Evolutionary conservation across 2,888 invertebrate genomes (phyloP).

Genomic region (Bombylius major): DNA sequence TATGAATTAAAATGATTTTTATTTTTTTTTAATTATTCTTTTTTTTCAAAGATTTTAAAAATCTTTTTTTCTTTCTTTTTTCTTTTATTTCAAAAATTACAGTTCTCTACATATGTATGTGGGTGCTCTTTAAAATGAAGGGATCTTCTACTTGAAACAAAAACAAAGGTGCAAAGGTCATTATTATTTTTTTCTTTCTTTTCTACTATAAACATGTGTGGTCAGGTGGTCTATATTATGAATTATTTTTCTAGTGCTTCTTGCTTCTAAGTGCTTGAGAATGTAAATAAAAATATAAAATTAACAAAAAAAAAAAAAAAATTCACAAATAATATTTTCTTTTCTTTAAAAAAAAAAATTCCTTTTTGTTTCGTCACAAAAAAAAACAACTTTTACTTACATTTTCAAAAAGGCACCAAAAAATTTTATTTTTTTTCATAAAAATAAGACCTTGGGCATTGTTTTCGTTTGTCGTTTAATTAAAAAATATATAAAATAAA

Average conservation of each 20-base stretch:
- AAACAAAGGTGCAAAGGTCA: no score
- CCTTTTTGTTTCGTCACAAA: not conserved
- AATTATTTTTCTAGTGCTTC: no score
- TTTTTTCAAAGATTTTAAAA: not conserved
- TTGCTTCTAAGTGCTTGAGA: not conserved
- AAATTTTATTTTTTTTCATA: constrained; percentile 5
- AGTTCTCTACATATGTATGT: no score
- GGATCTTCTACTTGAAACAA: no score
- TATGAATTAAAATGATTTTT: not conserved
- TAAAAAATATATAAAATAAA: no score
- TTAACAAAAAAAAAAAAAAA: not conserved
- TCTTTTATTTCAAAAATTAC: no score
- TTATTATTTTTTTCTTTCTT: no score
- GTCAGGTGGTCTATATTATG: not conserved
- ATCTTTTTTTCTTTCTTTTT: no score
- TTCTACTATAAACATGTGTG: no score
- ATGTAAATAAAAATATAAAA: not conserved
- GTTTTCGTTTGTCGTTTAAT: not conserved
- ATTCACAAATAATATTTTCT: not conserved
- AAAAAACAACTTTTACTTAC: constrained; percentile 2
- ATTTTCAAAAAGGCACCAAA: constrained; percentile 5
- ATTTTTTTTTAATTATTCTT: not conserved
- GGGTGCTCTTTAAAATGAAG: no score
- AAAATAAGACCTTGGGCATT: constrained; percentile 7
- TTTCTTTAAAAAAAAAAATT: not conserved